Conservation (phyloP, 2,797 vertebrate genomes). For the Sternarchorhynchus goeldii region DNA sequence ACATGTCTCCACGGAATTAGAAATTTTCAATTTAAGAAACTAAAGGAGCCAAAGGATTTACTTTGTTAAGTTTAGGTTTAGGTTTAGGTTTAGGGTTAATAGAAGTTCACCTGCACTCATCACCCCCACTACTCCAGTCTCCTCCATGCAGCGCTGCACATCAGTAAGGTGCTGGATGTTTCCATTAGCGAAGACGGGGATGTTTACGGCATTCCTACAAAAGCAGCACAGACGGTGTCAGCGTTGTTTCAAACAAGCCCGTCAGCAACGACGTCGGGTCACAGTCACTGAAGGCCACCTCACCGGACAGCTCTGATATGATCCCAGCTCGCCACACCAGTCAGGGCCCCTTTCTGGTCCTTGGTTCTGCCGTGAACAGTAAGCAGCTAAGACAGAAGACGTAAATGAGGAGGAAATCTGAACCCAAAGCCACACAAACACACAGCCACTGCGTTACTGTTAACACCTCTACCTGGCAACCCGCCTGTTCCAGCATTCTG, state of each 20-base stretch:
- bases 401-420: not conserved
- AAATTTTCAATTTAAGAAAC: no score
- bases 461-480: conserved; percentile 86
- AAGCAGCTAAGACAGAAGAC: conserved; percentile 77
- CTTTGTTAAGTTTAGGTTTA: no score
- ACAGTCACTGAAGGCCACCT: conserved; percentile 29
- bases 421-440: not conserved
- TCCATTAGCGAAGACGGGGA: conserved; percentile 96
- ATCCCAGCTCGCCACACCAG: conserved; percentile 90
- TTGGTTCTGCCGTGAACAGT: conserved; percentile 96
- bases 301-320: conserved; percentile 93
- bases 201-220: conserved; percentile 85
- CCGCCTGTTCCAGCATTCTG: conserved; percentile 93
- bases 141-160: conserved; percentile 88
- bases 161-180: conserved; percentile 93
- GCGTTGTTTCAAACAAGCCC: not conserved
- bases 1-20: no score
- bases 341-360: conserved; percentile 91
- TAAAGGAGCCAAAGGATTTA: no score
- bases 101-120: conserved; percentile 89
- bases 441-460: not conserved
- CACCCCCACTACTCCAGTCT: conserved; percentile 91
- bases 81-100: no score
- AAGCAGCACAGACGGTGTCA: not conserved
- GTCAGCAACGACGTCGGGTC: not conserved